A percentile compares a stretch with the other conserved stretches of the same genome.
These are phyloP conservation scores for Solenopsis invicta DNA, from an alignment of 1,140 invertebrate genomes.

Conservation along the genomic window DNA sequence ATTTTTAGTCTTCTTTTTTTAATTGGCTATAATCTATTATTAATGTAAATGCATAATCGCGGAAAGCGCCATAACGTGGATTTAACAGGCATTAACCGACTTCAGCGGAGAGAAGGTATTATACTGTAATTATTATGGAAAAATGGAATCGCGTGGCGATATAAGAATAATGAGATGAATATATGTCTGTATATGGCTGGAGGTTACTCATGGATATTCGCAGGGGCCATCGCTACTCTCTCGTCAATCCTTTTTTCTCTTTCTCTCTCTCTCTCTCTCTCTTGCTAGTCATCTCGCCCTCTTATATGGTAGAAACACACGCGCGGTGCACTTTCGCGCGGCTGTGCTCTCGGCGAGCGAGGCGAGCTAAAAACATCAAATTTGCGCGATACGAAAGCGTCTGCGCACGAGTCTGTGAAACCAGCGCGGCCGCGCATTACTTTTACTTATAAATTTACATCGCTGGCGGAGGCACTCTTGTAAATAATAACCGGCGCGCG, in stretches of 20 bases:
- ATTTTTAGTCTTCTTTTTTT: neutral
- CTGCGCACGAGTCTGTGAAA: conserved; percentile 26
- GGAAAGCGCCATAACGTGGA: neutral
- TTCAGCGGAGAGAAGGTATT: conserved; percentile 7
- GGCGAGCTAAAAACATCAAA: conserved; percentile 45
- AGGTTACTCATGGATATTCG: conserved; percentile 15
- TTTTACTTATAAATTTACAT: conserved; percentile 63
- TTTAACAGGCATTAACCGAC: conserved; percentile 25
- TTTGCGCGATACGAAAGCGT: conserved; percentile 47
- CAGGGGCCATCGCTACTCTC: conserved; percentile 30
- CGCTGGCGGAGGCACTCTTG: neutral
- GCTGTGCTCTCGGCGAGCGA: conserved; percentile 2
- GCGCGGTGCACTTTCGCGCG: conserved; percentile 47
- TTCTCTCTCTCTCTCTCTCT: neutral
- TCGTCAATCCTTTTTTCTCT: conserved; percentile 31
- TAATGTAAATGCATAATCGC: neutral
- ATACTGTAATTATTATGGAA: neutral
- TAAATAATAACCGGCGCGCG: conserved; percentile 18
- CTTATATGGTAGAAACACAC: conserved; percentile 24
- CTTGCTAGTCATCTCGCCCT: conserved; percentile 2
- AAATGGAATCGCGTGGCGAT: conserved; percentile 31
- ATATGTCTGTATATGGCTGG: neutral
- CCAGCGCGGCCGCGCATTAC: conserved; percentile 3
- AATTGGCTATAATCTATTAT: neutral
- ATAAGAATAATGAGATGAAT: conserved; percentile 28